Base-by-base conservation (phyloP, 37 sponge, comb jelly and placozoan genomes). In the Bolinopsis microptera region DNA sequence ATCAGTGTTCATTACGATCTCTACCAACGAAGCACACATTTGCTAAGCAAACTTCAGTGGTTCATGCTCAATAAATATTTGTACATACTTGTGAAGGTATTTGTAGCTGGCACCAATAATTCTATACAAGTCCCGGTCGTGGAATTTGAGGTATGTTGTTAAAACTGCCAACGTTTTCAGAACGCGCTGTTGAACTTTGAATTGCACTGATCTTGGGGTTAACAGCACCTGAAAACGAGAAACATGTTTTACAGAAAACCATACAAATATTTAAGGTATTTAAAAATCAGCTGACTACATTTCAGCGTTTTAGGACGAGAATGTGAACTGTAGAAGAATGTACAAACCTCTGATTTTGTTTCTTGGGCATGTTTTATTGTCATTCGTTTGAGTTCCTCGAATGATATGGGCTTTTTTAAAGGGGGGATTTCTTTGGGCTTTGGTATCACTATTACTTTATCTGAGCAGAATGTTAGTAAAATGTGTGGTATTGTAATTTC, bases 91-190 rank as follows among this genome's bases (percentile, higher is more conserved):
- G 48, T 86, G 90, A 0, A 86, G 25, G 28, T 41, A 86, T 41
- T 86, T 86, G 90, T 86, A 86, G 26, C 38, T 41, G 34, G 90
- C 35, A 22, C 36, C 90, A 40, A 86, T 86, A n/a, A 86, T 86
- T 26, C 39, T 86, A 48, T 86, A 86, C 41, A 86, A 40, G 18
- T 86, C 61, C 39, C 90, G 41, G 35, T 86, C 90, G 13, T 34
- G 36, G 61, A 86, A 86, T 38, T 86, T 86, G 24, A 86, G 61
- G 35, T 86, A 86, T 2, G 90, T 86, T 13, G 90, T 86, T 0
- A 86, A 38, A 38, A 41, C 61, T 40, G 90, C 90, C 28, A 86
- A 3, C 25, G 90, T 86, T 27, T 86, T 86, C 30, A 86, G 61
- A 1, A 86, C 30, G 0, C 90, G 41, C 30, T 41, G 90, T 41